Percentiles rank a stretch among this genome's conserved stretches.
Evolutionary conservation across 2,888 invertebrate genomes (phyloP).

Genomic region (Oscheius onirici): DNA sequence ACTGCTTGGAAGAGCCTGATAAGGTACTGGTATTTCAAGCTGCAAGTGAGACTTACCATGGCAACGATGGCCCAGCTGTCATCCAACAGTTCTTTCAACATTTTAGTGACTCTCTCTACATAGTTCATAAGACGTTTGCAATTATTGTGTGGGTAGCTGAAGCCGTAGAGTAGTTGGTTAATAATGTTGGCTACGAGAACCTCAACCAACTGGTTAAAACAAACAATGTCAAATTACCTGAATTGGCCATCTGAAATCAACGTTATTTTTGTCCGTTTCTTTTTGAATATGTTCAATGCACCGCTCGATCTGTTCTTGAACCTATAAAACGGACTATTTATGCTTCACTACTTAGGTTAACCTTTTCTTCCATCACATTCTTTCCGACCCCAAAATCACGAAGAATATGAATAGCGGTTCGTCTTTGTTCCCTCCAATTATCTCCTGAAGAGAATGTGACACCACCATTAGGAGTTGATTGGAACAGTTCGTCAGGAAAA

Average conservation of each 20-base stretch:
- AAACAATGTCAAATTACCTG: conserved; percentile 24
- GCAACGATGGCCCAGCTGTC: background rate
- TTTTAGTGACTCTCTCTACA: background rate
- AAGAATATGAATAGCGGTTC: conserved; percentile 36
- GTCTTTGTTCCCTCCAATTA: conserved; percentile 38
- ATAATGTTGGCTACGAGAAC: conserved; percentile 36
- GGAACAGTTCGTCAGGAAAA: conserved; percentile 34
- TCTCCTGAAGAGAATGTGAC: conserved; percentile 36
- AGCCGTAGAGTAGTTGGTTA: conserved; percentile 31
- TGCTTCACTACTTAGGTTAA: background rate
- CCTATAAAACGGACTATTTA: background rate
- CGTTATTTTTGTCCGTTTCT: conserved; percentile 17
- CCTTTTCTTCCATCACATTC: conserved; percentile 35
- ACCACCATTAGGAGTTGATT: conserved; percentile 34
- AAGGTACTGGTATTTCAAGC: background rate
- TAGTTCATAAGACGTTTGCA: conserved; percentile 16
- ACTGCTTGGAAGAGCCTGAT: conserved; percentile 7
- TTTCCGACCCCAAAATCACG: conserved; percentile 40
- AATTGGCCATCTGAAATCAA: conserved; percentile 39
- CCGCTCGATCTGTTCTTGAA: conserved; percentile 19
- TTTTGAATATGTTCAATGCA: background rate
- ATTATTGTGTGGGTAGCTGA: conserved; percentile 27
- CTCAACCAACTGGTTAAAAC: conserved; percentile 8
- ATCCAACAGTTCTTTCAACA: background rate
- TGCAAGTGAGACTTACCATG: background rate